Evolutionary conservation across 2,797 vertebrate genomes (phyloP).

Genomic region (Alectoris magna): DNA sequence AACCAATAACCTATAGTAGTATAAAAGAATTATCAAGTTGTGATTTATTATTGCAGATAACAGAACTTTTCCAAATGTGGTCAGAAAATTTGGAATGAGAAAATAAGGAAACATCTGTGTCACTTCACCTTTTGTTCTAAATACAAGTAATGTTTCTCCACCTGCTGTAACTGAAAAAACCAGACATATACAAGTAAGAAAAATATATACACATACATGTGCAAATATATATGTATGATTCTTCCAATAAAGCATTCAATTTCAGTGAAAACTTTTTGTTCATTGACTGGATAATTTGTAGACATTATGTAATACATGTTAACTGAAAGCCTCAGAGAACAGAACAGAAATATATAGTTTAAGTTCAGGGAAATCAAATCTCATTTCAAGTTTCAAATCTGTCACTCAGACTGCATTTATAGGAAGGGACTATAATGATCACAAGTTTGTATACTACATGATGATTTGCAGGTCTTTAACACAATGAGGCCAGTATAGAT

Average conservation of each 20-base stretch:
- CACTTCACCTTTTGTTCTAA: background rate
- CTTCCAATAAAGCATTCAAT: background rate
- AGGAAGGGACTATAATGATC: background rate
- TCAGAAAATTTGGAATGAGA: background rate
- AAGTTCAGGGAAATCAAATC: background rate
- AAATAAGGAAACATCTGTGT: accelerated
- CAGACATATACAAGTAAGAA: background rate
- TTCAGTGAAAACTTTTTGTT: background rate
- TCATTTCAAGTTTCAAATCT: background rate
- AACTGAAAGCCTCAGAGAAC: background rate
- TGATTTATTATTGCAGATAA: background rate
- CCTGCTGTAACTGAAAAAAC: background rate
- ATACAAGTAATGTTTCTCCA: background rate
- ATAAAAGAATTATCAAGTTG: background rate
- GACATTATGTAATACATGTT: background rate
- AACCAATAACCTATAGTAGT: background rate
- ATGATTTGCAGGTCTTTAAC: background rate
- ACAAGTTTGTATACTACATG: background rate
- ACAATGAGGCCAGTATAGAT: background rate
- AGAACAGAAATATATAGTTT: accelerated
- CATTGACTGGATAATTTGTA: background rate
- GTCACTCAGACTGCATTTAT: background rate
- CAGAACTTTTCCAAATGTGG: background rate
- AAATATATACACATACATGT: too few relatives aligned
- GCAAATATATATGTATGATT: accelerated